phyloP scores from a whole-genome alignment of 2,888 invertebrate genomes.

The Dysmachus trigonus region DNA sequence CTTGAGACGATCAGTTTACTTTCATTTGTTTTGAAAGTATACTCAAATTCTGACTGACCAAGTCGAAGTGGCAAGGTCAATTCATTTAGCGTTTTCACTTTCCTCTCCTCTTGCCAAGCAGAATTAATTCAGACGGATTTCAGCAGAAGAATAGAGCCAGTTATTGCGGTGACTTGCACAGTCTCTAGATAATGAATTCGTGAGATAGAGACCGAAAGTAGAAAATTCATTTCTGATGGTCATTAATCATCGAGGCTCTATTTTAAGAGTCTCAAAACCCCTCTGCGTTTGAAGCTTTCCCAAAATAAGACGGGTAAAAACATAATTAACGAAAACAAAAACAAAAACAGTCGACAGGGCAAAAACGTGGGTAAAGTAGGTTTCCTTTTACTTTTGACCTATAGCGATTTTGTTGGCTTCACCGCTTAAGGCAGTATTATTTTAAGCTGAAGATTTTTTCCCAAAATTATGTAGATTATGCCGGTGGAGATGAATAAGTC shows the following conservation, averaged over 20 bases:
- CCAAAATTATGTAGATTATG: not conserved
- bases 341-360: not conserved
- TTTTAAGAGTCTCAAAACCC: not conserved
- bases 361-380: not conserved
- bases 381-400: conserved; percentile 33
- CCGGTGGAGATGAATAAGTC: not conserved
- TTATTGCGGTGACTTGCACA: not conserved
- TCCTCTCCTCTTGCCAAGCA: not conserved
- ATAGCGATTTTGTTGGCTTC: not conserved
- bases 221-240: conserved; percentile 16
- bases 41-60: not conserved
- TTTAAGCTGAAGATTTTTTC: not conserved
- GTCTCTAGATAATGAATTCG: not conserved
- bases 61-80: not conserved
- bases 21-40: not conserved
- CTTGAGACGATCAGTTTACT: not conserved
- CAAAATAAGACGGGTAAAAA: conserved; percentile 1
- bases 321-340: not conserved
- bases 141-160: not conserved
- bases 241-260: not conserved
- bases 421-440: not conserved
- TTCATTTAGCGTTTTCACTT: conserved; percentile 11
- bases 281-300: not conserved
- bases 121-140: not conserved
- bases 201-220: not conserved